phyloP scores from a whole-genome alignment of 2,113 vertebrate species.

The Pelecanus crispus region DNA sequence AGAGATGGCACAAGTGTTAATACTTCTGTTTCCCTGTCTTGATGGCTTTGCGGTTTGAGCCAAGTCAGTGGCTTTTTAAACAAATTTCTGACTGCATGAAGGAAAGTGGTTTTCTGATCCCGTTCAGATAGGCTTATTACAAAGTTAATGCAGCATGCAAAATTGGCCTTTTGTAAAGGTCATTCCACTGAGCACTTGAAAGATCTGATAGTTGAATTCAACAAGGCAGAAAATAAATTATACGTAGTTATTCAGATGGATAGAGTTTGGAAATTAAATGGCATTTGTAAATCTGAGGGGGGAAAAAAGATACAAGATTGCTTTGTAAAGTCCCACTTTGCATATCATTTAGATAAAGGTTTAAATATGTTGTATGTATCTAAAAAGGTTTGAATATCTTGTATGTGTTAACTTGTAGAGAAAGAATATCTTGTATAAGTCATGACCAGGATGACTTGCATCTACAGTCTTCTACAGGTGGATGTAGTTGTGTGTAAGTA shows the following conservation, averaged over 20 bases:
- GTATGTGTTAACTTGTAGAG: not conserved
- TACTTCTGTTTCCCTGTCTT: not conserved
- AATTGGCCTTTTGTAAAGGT: not conserved
- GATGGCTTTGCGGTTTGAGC: not conserved
- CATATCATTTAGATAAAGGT: not conserved
- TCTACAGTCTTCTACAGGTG: not conserved
- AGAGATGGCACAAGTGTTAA: not conserved
- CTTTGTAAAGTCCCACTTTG: not conserved
- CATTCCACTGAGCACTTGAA: not conserved
- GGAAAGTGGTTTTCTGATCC: not conserved
- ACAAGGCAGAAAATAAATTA: not conserved
- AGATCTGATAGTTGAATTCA: not conserved
- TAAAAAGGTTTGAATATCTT: not conserved
- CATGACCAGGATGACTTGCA: not conserved
- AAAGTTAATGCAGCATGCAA: not conserved
- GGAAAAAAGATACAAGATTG: not conserved
- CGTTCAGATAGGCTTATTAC: not conserved
- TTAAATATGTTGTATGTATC: not conserved
- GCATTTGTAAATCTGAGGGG: not conserved
- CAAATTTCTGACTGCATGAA: not conserved
- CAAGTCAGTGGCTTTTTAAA: not conserved
- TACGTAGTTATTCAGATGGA: not conserved
- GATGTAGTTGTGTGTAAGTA: not conserved
- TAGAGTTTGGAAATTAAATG: not conserved
- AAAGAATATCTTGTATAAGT: not conserved